Evolutionary conservation across 2,888 invertebrate species (phyloP), one percentile per base, ranked within the genome.

Genomic region (Trachelus tabidus): DNA sequence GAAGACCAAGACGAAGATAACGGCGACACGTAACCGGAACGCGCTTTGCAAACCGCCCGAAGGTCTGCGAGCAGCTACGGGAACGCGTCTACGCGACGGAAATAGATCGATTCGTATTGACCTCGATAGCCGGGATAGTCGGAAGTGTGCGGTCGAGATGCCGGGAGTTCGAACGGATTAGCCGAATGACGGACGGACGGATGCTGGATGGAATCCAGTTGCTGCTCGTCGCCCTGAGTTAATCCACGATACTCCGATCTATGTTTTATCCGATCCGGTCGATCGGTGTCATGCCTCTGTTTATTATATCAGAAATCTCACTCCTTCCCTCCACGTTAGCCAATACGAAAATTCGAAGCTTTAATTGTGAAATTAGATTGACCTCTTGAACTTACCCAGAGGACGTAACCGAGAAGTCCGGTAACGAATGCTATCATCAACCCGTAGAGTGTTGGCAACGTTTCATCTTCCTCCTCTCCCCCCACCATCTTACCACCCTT

Each of bases 401-500:
- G 79, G 76, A 90, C 85, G 82, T 91, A 90, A 78, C 90, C 91
- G 37, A 91, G 80, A 73, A 90, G 79, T 40, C 88, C 90, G 34
- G 90, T 91, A 78, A 90, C 79, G 75, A 90, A 87, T n/a, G 91
- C 90, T 83, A 91, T 91, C 85, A 90, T 85, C 80, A 91, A 85
- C 77, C 91, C 91, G 78, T 90, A 90, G 82, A 88, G 81, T 40
- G 88, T 87, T 79, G 91, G 90, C 83, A 91, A 85, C 80, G 89
- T 89, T 83, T 90, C 89, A 77, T 83, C 83, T 76, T 84, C 84
- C 77, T 80, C 83, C 77, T 85, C 83, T 69, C 75, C 79, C 76
- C 84, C 83, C 79, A 81, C 86, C 87, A 86, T 86, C 73, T 80
- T 81, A 12, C 73, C 31, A 1, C 35, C 33, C 73, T 71, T 69